phyloP scores from a whole-genome alignment of 2,888 invertebrate species.

The Plagiodera versicolora region DNA sequence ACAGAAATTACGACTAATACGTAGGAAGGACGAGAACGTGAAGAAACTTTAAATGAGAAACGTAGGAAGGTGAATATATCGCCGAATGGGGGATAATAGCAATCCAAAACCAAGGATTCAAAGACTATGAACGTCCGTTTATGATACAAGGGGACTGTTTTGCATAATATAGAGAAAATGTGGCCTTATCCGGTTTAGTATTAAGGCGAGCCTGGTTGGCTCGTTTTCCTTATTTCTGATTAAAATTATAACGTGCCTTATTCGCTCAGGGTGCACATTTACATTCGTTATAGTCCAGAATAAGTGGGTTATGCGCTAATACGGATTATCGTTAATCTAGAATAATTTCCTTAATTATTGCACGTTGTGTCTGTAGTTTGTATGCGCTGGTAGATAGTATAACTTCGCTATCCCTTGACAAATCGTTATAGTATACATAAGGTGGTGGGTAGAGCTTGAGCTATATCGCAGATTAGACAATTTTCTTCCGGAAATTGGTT shows the following conservation, averaged over 20 bases:
- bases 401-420: conserved; percentile 16
- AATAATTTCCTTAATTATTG: conserved; percentile 27
- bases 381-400: conserved; percentile 18
- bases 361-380: conserved; percentile 18
- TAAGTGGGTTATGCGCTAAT: conserved; percentile 24
- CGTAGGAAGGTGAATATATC: conserved; percentile 1
- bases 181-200: conserved; percentile 29
- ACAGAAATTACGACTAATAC: conserved; percentile 10
- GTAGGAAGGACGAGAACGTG: conserved; percentile 10
- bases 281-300: conserved; percentile 15
- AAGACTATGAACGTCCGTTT: conserved; percentile 1
- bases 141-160: conserved; percentile 30
- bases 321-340: conserved; percentile 28
- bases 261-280: conserved; percentile 11
- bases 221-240: conserved; percentile 29
- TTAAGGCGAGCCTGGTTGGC: conserved; percentile 4
- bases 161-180: conserved; percentile 40
- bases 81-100: conserved; percentile 6
- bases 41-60: conserved; percentile 11
- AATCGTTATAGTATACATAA: conserved; percentile 15
- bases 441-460: background rate
- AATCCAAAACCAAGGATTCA: conserved; percentile 11
- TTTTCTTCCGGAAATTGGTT: background rate
- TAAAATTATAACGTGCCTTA: conserved; percentile 25
- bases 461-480: background rate